Base-by-base conservation (phyloP, 2,888 invertebrate genomes). In the Hoplodrina ambigua region DNA sequence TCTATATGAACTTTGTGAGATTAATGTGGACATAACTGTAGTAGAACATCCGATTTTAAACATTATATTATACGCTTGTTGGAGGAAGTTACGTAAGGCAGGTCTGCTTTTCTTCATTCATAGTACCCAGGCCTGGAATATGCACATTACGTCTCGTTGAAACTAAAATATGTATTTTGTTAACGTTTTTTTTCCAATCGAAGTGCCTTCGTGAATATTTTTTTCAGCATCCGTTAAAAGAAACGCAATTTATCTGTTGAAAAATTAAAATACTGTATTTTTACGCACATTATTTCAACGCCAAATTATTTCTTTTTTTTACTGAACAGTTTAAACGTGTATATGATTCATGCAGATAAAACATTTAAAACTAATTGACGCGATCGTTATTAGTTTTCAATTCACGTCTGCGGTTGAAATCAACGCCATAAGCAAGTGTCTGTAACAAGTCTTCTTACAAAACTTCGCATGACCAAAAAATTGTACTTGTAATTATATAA, bases 401-500 rank as follows among this genome's bases (percentile, higher is more conserved):
- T 71, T 71, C 63, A 81, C 75, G 61, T 74, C 67, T 69, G 79
- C 66, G 63, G 71, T 72, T 70, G 74, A 76, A 75, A 81, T 81
- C 78, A 82, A 72, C 72, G 73, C 78, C 77, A 75, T 85, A 82
- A 77, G 71, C 60, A 83, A 84, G 63, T 49, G 65, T 68, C 50
- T 64, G 75, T 72, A 73, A 77, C 58, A 73, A 65, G 80, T 59
- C 30, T 67, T 55, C 72, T 90, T 90, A 78, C 86, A 85, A 85
- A 88, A 86, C 82, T 86, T 77, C 80, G 80, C 85, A 87, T 87
- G 89, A 78, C 86, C 88, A 89, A 89, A 90, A 86, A 87, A 86
- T 69, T 77, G 75, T 82, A 83, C 85, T 86, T 84, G 85, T 90
- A 92, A 91, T 94, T 93, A 93, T 90, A 87, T 91, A 92, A 92